Evolutionary conservation across 2,888 invertebrate genomes (phyloP).

Genomic region (Choristoneura rosaceana): DNA sequence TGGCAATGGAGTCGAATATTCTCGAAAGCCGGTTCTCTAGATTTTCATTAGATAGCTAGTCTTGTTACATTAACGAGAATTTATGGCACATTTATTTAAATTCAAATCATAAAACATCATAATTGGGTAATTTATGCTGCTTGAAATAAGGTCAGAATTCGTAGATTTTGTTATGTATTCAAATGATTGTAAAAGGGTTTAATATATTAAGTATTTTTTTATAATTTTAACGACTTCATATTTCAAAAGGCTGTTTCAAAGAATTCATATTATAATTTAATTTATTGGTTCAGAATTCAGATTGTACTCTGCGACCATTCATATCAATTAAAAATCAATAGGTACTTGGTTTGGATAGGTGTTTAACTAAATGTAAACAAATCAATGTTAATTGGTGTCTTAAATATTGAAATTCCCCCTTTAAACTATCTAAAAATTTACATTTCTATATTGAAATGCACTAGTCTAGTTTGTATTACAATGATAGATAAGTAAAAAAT

Average conservation of each 20-base stretch:
- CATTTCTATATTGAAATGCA: too few species aligned
- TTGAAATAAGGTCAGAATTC: constrained; percentile 28
- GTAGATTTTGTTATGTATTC: constrained; percentile 16
- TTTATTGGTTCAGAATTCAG: too few species aligned
- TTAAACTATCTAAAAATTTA: too few species aligned
- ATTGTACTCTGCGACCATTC: too few species aligned
- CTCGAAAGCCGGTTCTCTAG: constrained; percentile 41
- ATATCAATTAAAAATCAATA: too few species aligned
- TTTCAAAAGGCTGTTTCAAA: neutral
- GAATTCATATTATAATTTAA: too few species aligned
- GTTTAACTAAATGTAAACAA: too few species aligned
- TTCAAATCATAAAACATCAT: constrained; percentile 42
- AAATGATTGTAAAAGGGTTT: constrained; percentile 10
- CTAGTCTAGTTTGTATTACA: too few species aligned
- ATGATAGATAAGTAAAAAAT: too few species aligned
- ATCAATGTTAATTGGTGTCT: too few species aligned
- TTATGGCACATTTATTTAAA: constrained; percentile 42
- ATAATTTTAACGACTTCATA: neutral
- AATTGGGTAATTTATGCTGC: constrained; percentile 39
- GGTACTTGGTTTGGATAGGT: too few species aligned
- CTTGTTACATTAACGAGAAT: constrained; percentile 41
- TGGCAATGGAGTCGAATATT: constrained; percentile 39
- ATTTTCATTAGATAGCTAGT: constrained; percentile 42
- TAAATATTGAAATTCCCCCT: too few species aligned
- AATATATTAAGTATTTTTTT: neutral